Evolutionary conservation across 2,797 vertebrate genomes (phyloP).

Genomic region (Mormyrops attenuatus): DNA sequence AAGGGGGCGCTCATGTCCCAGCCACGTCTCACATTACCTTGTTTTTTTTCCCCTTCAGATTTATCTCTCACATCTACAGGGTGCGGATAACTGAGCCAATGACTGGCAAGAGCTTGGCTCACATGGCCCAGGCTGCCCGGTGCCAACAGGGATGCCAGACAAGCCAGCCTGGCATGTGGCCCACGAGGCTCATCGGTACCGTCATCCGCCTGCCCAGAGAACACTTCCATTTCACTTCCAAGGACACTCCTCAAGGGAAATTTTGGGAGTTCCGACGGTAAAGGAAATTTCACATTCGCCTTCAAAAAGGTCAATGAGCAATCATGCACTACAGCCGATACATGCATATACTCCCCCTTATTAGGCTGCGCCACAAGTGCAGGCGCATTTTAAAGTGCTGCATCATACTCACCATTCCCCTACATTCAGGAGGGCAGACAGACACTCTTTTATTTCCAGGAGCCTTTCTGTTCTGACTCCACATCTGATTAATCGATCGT

Average conservation of each 20-base stretch:
- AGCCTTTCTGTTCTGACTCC: conserved; percentile 29
- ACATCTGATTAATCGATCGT: conserved; percentile 29
- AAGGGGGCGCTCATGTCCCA: background rate
- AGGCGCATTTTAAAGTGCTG: conserved; percentile 37
- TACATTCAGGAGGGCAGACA: conserved; percentile 23
- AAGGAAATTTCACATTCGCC: conserved; percentile 24
- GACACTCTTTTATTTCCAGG: conserved; percentile 32
- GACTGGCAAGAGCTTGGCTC: background rate
- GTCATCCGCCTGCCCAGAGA: conserved; percentile 17
- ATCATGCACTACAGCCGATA: conserved; percentile 36
- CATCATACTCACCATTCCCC: conserved; percentile 1
- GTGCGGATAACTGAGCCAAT: background rate
- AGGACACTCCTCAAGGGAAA: conserved; percentile 24
- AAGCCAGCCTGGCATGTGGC: background rate
- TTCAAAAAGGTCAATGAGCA: conserved; percentile 46
- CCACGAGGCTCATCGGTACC: background rate
- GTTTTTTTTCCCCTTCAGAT: background rate
- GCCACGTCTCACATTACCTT: background rate
- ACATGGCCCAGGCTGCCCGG: background rate
- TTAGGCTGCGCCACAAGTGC: conserved; percentile 19
- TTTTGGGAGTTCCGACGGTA: conserved; percentile 19
- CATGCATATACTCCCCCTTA: conserved; percentile 22
- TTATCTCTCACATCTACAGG: background rate
- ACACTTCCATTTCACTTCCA: conserved; percentile 10
- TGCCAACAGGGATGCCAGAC: background rate